Evolutionary conservation across 2,797 vertebrate species (phyloP).

Genomic region (Galaxias olidus): DNA sequence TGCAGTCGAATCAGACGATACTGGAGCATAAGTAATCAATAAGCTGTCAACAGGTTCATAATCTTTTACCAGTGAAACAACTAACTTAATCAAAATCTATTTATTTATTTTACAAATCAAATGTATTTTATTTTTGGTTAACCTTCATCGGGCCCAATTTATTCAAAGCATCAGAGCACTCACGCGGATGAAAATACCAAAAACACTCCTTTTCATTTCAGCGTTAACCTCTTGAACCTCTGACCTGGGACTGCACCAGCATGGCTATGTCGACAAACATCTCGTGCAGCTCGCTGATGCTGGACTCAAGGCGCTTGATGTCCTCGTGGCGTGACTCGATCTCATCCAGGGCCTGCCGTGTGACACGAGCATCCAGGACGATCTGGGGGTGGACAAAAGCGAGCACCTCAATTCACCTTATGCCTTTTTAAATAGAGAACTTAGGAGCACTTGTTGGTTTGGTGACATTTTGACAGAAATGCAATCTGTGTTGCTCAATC

Average conservation of each 20-base stretch:
- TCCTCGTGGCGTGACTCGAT: constrained; percentile 88
- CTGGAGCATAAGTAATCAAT: no score
- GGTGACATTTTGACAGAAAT: no score
- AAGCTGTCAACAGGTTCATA: no score
- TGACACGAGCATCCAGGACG: constrained; percentile 74
- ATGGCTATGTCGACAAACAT: constrained; percentile 87
- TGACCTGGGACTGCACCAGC: constrained; percentile 86
- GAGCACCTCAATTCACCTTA: background rate
- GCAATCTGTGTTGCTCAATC: background rate
- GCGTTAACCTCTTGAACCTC: background rate
- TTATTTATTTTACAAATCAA: no score
- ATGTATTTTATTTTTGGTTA: no score
- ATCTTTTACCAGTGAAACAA: no score
- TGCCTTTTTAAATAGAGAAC: background rate
- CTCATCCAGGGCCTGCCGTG: constrained; percentile 83
- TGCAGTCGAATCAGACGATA: no score
- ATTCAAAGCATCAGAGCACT: background rate
- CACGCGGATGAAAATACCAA: no score
- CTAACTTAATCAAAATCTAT: no score
- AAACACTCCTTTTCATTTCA: no score
- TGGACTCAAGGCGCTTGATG: constrained; percentile 85
- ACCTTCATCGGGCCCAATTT: background rate
- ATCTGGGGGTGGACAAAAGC: constrained; percentile 67
- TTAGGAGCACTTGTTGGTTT: no score
- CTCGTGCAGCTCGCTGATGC: constrained; percentile 85